Evolutionary conservation across 2,888 invertebrate genomes (phyloP), one percentile per base, ranked within the genome.

Genomic region (Elaeidobius kamerunicus): DNA sequence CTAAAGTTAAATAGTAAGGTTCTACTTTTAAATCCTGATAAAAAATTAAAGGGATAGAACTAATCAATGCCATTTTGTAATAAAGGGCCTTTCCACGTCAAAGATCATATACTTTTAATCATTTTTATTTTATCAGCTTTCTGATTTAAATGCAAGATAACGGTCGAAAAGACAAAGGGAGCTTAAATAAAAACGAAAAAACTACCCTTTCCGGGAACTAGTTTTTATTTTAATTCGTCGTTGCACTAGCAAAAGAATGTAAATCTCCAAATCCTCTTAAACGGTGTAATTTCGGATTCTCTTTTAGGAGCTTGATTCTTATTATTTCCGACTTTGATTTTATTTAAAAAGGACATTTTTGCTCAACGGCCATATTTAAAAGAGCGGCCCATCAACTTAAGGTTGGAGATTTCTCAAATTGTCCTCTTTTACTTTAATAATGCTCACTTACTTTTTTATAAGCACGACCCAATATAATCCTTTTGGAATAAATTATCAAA

Each of bases 241-340:
- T 55, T 45, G 41, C 55, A 55, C 51, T 55, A 34, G 50, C 40
- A 51, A 51, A 51, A 23, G 55, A 50, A 55, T 45, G 41, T 46
- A 51, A 55, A 51, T 55, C 51, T 55, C 27, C 19, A 50, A 36
- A 55, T 41, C 42, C 50, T 46, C 51, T 51, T 51, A 51, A 55
- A 55, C 47, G 43, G 42, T 43, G 42, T 42, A 55, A 55, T 55
- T 55, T 55, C n/a, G 45, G 45, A 50, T 47, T 52, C 38, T 40
- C 41, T 51, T 55, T 47, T 27, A 51, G 15, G 50, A 30, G n/a
- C n/a, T 30, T 30, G 41, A 50, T 43, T 55, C 51, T 55, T 55
- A 54, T 23, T 23, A 23, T 23, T 23, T 9, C 9, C 9, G 23
- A 23, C 23, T 23, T 23, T 23, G 23, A 23, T 23, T 23, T 23